Percentiles rank a stretch among this genome's conserved stretches.
Conservation (phyloP, 2,888 invertebrate species). For the Sinotaia quadrata region DNA sequence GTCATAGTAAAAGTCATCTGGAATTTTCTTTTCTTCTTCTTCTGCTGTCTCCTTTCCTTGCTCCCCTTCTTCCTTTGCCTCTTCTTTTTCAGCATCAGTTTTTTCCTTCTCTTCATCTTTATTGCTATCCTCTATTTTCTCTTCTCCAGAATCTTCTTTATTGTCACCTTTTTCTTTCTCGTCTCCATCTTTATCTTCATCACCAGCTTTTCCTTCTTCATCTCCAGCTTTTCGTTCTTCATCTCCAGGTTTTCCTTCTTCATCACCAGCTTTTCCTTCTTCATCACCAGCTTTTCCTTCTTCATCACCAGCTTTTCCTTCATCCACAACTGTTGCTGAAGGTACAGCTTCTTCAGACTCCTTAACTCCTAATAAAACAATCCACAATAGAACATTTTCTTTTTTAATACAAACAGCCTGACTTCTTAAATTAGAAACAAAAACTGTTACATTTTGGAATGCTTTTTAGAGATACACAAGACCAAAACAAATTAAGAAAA, state of each 20-base stretch:
- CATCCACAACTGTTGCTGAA: neutral
- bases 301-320: neutral
- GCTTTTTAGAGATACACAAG: no score
- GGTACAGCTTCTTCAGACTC: slow-evolving; percentile 1
- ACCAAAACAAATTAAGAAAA: no score
- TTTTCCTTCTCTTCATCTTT: slow-evolving; percentile 14
- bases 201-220: slow-evolving; percentile 20
- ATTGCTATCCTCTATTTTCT: slow-evolving; percentile 10
- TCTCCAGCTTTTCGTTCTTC: slow-evolving; percentile 1
- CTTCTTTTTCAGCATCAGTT: slow-evolving; percentile 21
- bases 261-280: neutral
- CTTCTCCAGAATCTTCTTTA: slow-evolving; percentile 2
- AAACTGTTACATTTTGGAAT: no score
- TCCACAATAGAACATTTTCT: neutral
- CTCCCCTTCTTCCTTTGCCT: slow-evolving; percentile 15
- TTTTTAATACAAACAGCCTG: neutral
- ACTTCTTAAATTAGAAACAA: no score
- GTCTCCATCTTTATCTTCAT: slow-evolving; percentile 3
- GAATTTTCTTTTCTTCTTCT: slow-evolving; percentile 44
- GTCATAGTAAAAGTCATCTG: slow-evolving; percentile 69
- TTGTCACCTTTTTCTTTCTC: slow-evolving; percentile 10
- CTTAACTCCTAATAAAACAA: neutral
- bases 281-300: neutral
- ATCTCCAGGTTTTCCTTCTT: neutral
- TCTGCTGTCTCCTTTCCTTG: slow-evolving; percentile 1